These are phyloP conservation scores for Andrena marginata DNA, from an alignment of 2,888 invertebrate genomes.

Conservation along the genomic window DNA sequence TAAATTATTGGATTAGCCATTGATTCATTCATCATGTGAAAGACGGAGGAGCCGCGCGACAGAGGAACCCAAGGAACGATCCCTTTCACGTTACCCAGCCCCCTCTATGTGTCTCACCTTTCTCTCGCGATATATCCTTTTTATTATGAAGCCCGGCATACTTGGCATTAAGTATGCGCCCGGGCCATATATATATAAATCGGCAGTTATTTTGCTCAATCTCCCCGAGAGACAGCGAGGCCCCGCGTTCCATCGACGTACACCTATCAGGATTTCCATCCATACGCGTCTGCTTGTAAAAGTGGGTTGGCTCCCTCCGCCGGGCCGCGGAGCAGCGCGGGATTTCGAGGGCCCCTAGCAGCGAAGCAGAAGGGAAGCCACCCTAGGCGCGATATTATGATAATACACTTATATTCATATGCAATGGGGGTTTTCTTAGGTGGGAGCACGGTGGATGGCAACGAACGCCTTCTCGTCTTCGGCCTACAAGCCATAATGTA, in stretches of 20 bases:
- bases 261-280: constrained; percentile 66
- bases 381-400: constrained; percentile 79
- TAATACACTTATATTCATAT: constrained; percentile 83
- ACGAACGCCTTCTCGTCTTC: constrained; percentile 62
- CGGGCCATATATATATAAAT: constrained; percentile 16
- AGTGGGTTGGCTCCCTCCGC: constrained; percentile 51
- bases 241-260: constrained; percentile 48
- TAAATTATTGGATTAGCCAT: constrained; percentile 35
- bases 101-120: background rate
- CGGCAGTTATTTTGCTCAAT: constrained; percentile 56
- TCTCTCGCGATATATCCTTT: background rate
- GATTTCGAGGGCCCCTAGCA: constrained; percentile 73
- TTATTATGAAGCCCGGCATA: background rate
- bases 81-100: background rate
- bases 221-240: constrained; percentile 47
- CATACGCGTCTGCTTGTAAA: constrained; percentile 63
- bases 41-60: background rate
- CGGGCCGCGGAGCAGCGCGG: constrained; percentile 23
- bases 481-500: constrained; percentile 72
- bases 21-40: constrained; percentile 20
- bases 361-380: constrained; percentile 71
- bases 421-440: constrained; percentile 74
- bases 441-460: constrained; percentile 58
- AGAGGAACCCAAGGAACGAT: too few species aligned
- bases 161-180: constrained; percentile 3